Percentiles rank a stretch among this genome's conserved stretches.
phyloP scores from a whole-genome alignment of 2,888 invertebrate species.

The Barypeithes pellucidus region DNA sequence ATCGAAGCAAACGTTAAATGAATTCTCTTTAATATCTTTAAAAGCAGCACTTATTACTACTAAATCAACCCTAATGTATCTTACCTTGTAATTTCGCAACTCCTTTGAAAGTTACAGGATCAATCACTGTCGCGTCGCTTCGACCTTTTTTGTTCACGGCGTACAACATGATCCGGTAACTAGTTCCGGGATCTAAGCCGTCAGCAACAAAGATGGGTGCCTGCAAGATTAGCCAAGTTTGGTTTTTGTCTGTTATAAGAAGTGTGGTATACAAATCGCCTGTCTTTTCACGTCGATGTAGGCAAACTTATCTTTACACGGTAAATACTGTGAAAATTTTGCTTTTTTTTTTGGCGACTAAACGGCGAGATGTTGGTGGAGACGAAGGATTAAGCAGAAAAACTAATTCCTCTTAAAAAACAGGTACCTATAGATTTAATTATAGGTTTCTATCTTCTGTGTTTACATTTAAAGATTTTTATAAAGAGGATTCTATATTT shows the following conservation, averaged over 20 bases:
- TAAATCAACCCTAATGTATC: constrained; percentile 33
- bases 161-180: constrained; percentile 86
- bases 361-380: not conserved
- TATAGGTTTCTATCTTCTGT: too few relatives aligned
- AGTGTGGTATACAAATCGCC: constrained; percentile 31
- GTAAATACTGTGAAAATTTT: constrained; percentile 18
- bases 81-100: constrained; percentile 91
- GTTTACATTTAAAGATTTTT: too few relatives aligned
- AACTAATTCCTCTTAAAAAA: not conserved
- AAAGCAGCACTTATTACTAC: constrained; percentile 27
- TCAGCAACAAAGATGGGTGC: constrained; percentile 81
- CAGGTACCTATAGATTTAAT: too few relatives aligned
- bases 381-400: not conserved
- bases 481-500: too few relatives aligned
- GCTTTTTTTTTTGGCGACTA: too few relatives aligned
- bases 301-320: constrained; percentile 25
- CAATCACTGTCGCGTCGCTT: constrained; percentile 87
- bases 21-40: constrained; percentile 25
- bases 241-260: constrained; percentile 40
- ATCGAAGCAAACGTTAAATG: not conserved
- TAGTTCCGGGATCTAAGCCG: constrained; percentile 82
- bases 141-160: constrained; percentile 91
- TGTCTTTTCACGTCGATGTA: constrained; percentile 18
- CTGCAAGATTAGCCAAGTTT: constrained; percentile 48
- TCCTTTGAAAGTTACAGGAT: constrained; percentile 88